Percentiles rank a stretch among this genome's conserved stretches.
Evolutionary conservation across 2,888 invertebrate genomes (phyloP).

Genomic region (Troglohyphantes excavatus): DNA sequence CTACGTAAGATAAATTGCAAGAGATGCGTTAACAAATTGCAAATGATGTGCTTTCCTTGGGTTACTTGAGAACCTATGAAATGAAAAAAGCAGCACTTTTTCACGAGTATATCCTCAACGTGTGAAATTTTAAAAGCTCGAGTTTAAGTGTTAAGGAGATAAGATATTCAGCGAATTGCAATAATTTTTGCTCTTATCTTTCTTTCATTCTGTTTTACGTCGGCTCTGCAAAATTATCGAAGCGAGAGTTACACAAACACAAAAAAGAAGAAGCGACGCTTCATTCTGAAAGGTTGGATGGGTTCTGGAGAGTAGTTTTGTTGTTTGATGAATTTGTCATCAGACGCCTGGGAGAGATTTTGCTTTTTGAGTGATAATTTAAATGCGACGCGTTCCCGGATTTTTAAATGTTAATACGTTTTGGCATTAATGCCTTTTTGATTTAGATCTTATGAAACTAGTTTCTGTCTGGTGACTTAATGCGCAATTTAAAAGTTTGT

Average conservation of each 20-base stretch:
- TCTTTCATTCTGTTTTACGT: slow-evolving; percentile 46
- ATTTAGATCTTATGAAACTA: background rate
- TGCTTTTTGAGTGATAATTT: background rate
- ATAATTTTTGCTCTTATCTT: slow-evolving; percentile 30
- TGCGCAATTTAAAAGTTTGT: too few relatives aligned
- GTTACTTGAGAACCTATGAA: background rate
- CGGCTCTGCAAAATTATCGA: slow-evolving; percentile 31
- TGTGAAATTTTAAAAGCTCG: slow-evolving; percentile 41
- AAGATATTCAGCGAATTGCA: slow-evolving; percentile 42
- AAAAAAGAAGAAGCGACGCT: background rate
- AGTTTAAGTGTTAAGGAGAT: slow-evolving; percentile 28
- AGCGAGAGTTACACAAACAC: background rate
- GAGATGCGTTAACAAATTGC: background rate
- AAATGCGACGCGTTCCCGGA: background rate
- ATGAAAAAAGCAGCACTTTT: background rate
- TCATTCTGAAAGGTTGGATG: background rate
- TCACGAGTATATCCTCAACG: background rate
- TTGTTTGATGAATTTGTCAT: background rate
- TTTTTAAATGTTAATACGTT: background rate
- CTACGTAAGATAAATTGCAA: background rate
- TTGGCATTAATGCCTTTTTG: background rate
- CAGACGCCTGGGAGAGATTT: background rate
- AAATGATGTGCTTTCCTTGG: background rate
- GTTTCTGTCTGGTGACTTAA: too few relatives aligned
- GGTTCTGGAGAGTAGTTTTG: background rate